Percentiles rank a stretch among this genome's conserved stretches.
Conservation (phyloP, 1,140 invertebrate species). For the Campoletis sonorensis region DNA sequence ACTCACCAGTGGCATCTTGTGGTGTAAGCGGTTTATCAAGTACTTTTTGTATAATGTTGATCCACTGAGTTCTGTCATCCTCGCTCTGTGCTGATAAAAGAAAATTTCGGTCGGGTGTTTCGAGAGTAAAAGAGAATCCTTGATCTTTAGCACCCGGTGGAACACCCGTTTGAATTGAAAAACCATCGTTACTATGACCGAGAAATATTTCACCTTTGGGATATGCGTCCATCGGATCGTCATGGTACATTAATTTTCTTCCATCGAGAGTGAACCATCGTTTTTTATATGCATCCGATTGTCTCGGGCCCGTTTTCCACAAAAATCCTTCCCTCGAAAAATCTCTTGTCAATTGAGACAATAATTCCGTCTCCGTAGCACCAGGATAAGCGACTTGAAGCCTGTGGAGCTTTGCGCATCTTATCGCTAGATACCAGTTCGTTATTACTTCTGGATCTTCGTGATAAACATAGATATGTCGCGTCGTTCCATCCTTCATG, state of each 20-base stretch:
- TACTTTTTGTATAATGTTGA: conserved; percentile 85
- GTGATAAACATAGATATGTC: conserved; percentile 92
- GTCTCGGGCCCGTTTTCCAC: conserved; percentile 91
- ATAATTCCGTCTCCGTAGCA: conserved; percentile 85
- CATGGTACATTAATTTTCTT: conserved; percentile 93
- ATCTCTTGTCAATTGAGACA: conserved; percentile 85
- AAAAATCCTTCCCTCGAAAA: conserved; percentile 91
- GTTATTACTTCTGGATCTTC: conserved; percentile 90
- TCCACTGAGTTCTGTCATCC: conserved; percentile 89
- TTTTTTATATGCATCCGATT: conserved; percentile 87
- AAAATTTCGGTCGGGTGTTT: conserved; percentile 89
- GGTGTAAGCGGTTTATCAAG: conserved; percentile 86
- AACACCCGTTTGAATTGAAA: conserved; percentile 80
- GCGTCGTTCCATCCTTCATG: conserved; percentile 87
- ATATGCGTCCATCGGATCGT: conserved; percentile 90
- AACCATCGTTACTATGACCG: conserved; percentile 86
- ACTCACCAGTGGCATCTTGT: conserved; percentile 88
- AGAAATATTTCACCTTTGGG: conserved; percentile 95
- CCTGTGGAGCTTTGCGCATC: conserved; percentile 89
- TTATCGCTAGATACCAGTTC: conserved; percentile 92
- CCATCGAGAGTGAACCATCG: conserved; percentile 94
- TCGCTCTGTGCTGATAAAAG: conserved; percentile 88
- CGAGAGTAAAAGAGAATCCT: conserved; percentile 90
- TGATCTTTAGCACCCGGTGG: conserved; percentile 84
- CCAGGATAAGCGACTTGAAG: conserved; percentile 91